Percentiles rank a stretch among this genome's conserved stretches.
phyloP scores from a whole-genome alignment of 2,888 invertebrate genomes.

The Cabera pusaria region DNA sequence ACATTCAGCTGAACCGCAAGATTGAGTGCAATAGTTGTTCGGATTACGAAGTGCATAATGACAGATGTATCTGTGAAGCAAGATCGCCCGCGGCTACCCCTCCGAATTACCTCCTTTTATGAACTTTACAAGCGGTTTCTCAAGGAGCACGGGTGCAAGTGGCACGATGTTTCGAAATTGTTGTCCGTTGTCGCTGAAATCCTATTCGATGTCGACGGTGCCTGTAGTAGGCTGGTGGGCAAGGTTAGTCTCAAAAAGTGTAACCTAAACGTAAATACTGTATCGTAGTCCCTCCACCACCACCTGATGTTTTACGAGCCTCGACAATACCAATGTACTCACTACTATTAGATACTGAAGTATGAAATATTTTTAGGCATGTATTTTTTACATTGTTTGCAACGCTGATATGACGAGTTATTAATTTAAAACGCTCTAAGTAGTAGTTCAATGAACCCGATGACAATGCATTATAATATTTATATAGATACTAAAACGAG shows the following conservation, averaged over 20 bases:
- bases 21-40: constrained; percentile 28
- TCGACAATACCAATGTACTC: constrained; percentile 12
- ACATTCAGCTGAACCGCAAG: constrained; percentile 29
- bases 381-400: constrained; percentile 10
- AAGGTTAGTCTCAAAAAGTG: constrained; percentile 63
- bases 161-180: constrained; percentile 76
- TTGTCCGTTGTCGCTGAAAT: constrained; percentile 70
- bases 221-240: constrained; percentile 64
- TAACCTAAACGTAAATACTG: not conserved
- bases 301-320: constrained; percentile 2
- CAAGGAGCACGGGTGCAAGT: constrained; percentile 76
- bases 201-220: constrained; percentile 74
- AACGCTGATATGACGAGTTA: constrained; percentile 3
- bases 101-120: constrained; percentile 67
- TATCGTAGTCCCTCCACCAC: too few relatives aligned
- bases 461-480: constrained; percentile 3
- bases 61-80: constrained; percentile 62
- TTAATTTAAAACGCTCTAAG: too few relatives aligned
- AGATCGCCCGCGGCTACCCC: constrained; percentile 54
- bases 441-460: constrained; percentile 7
- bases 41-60: constrained; percentile 57
- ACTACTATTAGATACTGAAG: constrained; percentile 2
- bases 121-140: constrained; percentile 75
- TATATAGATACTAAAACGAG: too few relatives aligned
- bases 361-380: too few relatives aligned